These are phyloP conservation scores for Limonius californicus DNA, from an alignment of 1,140 invertebrate species.

Conservation along the genomic window DNA sequence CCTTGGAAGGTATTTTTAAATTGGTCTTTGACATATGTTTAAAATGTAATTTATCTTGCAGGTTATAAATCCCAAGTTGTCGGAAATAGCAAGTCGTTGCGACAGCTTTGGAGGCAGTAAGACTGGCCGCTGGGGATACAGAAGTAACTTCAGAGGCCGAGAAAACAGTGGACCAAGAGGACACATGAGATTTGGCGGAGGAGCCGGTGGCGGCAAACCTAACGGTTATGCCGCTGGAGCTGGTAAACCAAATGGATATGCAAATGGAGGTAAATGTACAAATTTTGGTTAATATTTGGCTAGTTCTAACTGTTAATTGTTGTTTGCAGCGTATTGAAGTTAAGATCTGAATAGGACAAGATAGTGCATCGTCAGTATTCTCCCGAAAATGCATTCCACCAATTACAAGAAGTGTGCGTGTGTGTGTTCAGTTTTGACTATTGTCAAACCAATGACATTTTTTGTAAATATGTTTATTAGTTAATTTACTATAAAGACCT, in stretches of 20 bases:
- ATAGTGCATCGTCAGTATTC: conserved; percentile 1
- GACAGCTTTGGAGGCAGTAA: conserved; percentile 33
- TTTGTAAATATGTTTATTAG: neutral
- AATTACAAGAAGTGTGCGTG: conserved; percentile 3
- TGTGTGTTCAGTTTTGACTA: conserved; percentile 7
- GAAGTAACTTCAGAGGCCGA: conserved; percentile 30
- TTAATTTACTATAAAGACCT: neutral
- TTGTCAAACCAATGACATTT: neutral
- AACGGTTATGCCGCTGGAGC: conserved; percentile 27
- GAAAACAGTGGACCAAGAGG: conserved; percentile 33
- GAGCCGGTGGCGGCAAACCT: conserved; percentile 23
- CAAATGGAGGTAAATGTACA: conserved; percentile 17
- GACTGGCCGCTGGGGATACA: conserved; percentile 24
- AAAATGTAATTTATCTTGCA: too few relatives aligned
- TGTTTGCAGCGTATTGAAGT: neutral
- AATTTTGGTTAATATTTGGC: neutral
- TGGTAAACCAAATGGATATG: conserved; percentile 32
- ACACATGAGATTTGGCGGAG: conserved; percentile 30
- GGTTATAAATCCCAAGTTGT: conserved; percentile 59
- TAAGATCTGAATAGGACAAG: neutral
- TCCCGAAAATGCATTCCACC: neutral
- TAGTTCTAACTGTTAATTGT: neutral
- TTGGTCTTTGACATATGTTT: neutral
- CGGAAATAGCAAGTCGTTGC: conserved; percentile 49
- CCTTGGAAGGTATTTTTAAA: conserved; percentile 5